Evolutionary conservation across 1,140 invertebrate species (phyloP), one percentile per base, ranked within the genome.

Genomic region (Achroia grisella): DNA sequence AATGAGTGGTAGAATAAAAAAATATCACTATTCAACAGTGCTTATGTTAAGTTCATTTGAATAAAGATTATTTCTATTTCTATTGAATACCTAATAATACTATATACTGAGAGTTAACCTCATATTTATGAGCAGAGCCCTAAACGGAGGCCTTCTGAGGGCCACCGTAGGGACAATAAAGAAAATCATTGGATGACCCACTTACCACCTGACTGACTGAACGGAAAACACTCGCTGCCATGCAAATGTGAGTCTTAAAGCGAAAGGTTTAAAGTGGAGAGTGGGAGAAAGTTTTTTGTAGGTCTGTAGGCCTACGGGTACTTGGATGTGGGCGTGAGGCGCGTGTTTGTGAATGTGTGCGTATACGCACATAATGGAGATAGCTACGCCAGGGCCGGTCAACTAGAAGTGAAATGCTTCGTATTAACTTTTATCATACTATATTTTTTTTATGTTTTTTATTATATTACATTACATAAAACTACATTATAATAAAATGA

Each of bases 301-400:
- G 80, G 80, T 84, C 80, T 84, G 68, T 84, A 84, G 80, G 80
- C 76, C 76, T 82, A 60, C 37, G 43, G 27, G 29, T 44, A 23
- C 17, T 36, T 39, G 49, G 30, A 27, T 65, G 77, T 71, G 67
- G 65, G 70, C 41, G 76, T 65, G 61, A 40, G 48, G 47, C 49
- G 61, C 43, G 49, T 32, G 36, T 15, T 37, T 50, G 41, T 40
- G 43, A 14, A 37, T 34, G 70, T 74, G 76, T 79, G 76, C 71
- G 73, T 72, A 47, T 62, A 77, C 77, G 76, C 80, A n/a, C n/a
- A n/a, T n/a, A 76, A 58, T 55, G 72, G 72, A 75, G 80, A 84
- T 79, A 84, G 79, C 68, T 65, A 56, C 61, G 58, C 17, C 71
- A 69, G 77, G 60, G 61, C 34, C n/a, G 11, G 8, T 51, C 73